A percentile compares a stretch with the other conserved stretches of the same genome.
These are phyloP conservation scores for Intellagama lesueurii DNA, from an alignment of 2,797 vertebrate genomes.

Conservation along the genomic window DNA sequence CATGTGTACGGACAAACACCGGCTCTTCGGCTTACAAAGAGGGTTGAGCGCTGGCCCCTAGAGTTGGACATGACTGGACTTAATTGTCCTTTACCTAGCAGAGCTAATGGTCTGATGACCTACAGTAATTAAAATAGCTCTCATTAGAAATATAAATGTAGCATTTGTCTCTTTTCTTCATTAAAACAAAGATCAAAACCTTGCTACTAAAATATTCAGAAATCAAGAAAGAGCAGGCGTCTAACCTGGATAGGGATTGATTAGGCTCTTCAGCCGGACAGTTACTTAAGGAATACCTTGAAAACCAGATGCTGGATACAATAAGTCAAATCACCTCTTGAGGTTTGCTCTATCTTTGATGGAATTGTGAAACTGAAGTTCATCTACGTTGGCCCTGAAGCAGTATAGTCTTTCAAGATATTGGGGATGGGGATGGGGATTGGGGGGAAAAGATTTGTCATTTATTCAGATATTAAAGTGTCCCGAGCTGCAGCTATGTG, in stretches of 20 bases:
- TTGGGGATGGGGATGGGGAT: neutral
- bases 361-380: neutral
- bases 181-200: neutral
- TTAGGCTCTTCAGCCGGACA: neutral
- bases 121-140: too few species aligned
- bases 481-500: slow-evolving; percentile 43
- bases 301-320: slow-evolving; percentile 33
- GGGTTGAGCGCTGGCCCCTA: too few species aligned
- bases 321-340: slow-evolving; percentile 37
- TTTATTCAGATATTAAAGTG: slow-evolving; percentile 58
- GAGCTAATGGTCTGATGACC: too few species aligned
- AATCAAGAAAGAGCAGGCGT: neutral
- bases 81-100: too few species aligned
- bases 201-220: neutral
- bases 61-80: too few species aligned
- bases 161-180: neutral
- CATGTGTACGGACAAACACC: too few species aligned
- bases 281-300: slow-evolving; percentile 42
- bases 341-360: neutral
- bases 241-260: slow-evolving; percentile 22
- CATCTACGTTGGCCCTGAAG: slow-evolving; percentile 45
- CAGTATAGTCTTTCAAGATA: slow-evolving; percentile 44
- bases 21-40: too few species aligned
- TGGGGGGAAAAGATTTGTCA: slow-evolving; percentile 42
- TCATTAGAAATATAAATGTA: too few species aligned